Evolutionary conservation across 2,113 vertebrate species (phyloP).

Genomic region (Carollia perspicillata): DNA sequence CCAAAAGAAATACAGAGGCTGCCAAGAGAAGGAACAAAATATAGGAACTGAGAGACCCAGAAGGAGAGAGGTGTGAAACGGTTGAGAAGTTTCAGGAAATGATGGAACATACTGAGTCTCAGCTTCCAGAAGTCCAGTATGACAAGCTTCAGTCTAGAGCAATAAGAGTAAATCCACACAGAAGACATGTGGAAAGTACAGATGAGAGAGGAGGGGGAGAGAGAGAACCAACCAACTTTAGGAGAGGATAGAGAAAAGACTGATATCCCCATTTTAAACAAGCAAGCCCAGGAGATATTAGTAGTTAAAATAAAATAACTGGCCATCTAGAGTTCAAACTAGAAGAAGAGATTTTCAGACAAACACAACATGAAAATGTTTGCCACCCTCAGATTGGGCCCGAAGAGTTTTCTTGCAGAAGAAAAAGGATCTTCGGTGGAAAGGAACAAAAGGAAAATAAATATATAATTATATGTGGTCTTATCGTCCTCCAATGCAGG

Average conservation of each 20-base stretch:
- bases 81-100: not conserved
- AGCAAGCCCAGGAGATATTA: not conserved
- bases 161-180: not conserved
- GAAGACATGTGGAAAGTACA: not conserved
- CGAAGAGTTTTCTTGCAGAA: not conserved
- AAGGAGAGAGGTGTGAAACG: not conserved
- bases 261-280: not conserved
- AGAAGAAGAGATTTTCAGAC: not conserved
- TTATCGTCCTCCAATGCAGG: not conserved
- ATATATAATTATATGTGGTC: not conserved
- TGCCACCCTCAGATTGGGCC: rapidly evolving
- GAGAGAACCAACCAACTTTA: too few species aligned
- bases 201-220: not conserved
- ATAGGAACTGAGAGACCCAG: not conserved
- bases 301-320: not conserved
- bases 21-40: not conserved
- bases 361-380: not conserved
- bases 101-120: not conserved
- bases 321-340: not conserved
- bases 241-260: not conserved
- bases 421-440: not conserved
- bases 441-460: not conserved
- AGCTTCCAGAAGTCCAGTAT: not conserved
- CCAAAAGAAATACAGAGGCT: not conserved
- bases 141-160: not conserved